Evolutionary conservation across 2,113 vertebrate species (phyloP).

Genomic region (Antechinus flavipes): DNA sequence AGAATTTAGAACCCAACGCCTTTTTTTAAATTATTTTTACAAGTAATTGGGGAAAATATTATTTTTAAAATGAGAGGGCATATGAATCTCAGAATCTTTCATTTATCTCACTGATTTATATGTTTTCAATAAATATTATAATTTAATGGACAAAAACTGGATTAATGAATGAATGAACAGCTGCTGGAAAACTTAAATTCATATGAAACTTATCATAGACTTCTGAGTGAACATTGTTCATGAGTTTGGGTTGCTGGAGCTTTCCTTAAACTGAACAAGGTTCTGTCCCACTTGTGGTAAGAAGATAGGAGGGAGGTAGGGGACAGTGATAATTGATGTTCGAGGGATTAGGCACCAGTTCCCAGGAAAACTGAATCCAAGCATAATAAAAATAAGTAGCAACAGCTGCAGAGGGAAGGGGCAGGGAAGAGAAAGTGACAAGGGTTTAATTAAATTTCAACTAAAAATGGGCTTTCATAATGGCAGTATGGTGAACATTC

Average conservation of each 20-base stretch:
- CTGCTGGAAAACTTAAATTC: too few relatives aligned
- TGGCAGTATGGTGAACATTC: not conserved
- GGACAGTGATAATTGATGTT: not conserved
- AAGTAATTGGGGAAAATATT: too few relatives aligned
- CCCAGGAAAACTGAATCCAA: conserved; percentile 24
- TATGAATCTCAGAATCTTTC: too few relatives aligned
- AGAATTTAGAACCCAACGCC: too few relatives aligned
- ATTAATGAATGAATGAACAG: too few relatives aligned
- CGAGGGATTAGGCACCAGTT: not conserved
- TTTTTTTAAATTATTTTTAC: too few relatives aligned
- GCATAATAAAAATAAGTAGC: not conserved
- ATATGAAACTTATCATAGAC: not conserved
- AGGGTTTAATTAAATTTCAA: conserved; percentile 29
- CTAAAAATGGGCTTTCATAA: not conserved
- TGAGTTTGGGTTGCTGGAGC: not conserved
- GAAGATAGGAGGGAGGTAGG: not conserved
- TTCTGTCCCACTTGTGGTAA: conserved; percentile 1
- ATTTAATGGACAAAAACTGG: too few relatives aligned
- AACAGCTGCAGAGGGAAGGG: conserved; percentile 11
- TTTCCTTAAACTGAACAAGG: not conserved
- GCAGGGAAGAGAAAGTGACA: not conserved
- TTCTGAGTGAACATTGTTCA: not conserved
- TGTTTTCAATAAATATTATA: too few relatives aligned
- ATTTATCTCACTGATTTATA: too few relatives aligned
- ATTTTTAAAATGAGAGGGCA: too few relatives aligned